These are phyloP conservation scores for Xiphias gladius DNA, from an alignment of 2,113 vertebrate species.

Conservation along the genomic window DNA sequence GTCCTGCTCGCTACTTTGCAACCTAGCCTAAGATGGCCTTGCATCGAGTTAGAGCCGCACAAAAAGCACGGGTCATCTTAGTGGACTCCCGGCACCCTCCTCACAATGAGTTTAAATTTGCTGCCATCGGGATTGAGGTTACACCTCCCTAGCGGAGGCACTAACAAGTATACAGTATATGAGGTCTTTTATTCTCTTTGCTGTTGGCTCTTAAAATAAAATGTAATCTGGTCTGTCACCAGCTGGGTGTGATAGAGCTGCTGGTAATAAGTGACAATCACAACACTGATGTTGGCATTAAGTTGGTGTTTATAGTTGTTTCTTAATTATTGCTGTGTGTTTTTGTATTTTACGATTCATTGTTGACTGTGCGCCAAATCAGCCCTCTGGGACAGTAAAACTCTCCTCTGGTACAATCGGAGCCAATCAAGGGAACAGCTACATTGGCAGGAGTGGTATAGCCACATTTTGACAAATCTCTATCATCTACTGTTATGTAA, in stretches of 20 bases:
- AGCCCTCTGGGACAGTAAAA: not conserved
- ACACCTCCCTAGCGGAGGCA: not conserved
- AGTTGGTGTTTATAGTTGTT: not conserved
- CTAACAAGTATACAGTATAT: not conserved
- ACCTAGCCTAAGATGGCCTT: too few species aligned
- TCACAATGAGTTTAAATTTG: not conserved
- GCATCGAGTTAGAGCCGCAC: too few species aligned
- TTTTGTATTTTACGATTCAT: conserved; percentile 1
- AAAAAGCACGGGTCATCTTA: too few species aligned
- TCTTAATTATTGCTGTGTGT: not conserved
- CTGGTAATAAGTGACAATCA: not conserved
- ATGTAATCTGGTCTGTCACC: not conserved
- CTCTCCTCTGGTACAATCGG: not conserved
- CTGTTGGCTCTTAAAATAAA: not conserved
- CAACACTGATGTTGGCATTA: not conserved
- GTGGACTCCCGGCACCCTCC: too few species aligned
- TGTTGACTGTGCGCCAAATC: not conserved
- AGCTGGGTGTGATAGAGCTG: not conserved
- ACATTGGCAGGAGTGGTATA: too few species aligned
- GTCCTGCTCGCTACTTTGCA: too few species aligned
- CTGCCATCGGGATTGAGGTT: not conserved
- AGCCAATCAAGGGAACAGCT: not conserved
- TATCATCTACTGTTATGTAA: not conserved
- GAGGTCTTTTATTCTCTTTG: not conserved
- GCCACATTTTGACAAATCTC: too few species aligned